Percentiles rank a stretch among this genome's conserved stretches.
These are phyloP conservation scores for Dermochelys coriacea DNA, from an alignment of 2,797 vertebrate genomes.

Conservation along the genomic window DNA sequence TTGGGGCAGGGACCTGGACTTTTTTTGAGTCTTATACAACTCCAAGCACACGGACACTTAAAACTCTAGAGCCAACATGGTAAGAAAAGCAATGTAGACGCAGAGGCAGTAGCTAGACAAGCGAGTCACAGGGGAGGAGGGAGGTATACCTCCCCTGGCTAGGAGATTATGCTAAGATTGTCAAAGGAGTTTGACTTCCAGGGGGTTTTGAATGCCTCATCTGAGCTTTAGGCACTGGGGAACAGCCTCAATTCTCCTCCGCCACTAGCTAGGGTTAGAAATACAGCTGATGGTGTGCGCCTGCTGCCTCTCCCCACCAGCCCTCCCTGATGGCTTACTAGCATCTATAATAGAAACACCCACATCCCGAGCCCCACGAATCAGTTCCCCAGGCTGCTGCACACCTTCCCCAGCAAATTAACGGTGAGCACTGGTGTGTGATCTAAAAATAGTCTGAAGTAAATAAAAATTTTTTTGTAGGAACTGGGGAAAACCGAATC, in stretches of 20 bases:
- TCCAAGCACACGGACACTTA: background rate
- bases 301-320: background rate
- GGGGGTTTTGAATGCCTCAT: background rate
- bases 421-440: background rate
- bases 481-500: background rate
- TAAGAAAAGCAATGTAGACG: background rate
- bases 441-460: constrained; percentile 28
- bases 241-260: background rate
- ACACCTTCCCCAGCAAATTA: background rate
- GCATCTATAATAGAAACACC: background rate
- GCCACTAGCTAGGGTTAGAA: background rate
- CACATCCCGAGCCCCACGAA: accelerated
- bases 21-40: background rate
- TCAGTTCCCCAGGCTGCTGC: background rate
- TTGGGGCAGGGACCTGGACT: background rate
- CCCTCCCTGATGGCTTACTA: background rate
- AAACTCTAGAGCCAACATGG: background rate
- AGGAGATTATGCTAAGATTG: background rate
- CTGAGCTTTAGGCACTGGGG: background rate
- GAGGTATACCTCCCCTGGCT: background rate
- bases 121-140: background rate
- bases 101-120: no score
- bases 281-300: accelerated
- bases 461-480: constrained; percentile 6
- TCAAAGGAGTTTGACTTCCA: background rate